These are phyloP conservation scores for Tuberolachnus salignus DNA, from an alignment of 2,888 invertebrate genomes.

Conservation along the genomic window DNA sequence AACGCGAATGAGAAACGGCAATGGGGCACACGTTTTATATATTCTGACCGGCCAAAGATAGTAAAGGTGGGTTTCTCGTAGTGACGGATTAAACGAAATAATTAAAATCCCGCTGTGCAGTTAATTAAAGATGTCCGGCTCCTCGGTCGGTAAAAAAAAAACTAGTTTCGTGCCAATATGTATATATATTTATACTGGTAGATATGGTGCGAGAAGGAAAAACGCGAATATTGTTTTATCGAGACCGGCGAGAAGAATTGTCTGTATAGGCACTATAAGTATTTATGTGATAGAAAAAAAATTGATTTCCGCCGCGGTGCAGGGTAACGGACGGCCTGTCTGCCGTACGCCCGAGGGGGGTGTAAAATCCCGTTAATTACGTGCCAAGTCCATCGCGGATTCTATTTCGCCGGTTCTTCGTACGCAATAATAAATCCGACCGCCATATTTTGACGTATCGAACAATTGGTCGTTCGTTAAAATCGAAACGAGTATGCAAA, in stretches of 20 bases:
- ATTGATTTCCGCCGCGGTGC: background rate
- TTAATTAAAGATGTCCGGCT: constrained; percentile 52
- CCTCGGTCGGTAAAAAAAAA: constrained; percentile 41
- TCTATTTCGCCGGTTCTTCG: background rate
- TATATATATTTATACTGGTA: background rate
- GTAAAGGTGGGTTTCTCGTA: background rate
- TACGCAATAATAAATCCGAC: background rate
- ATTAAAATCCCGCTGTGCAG: constrained; percentile 44
- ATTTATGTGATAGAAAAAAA: background rate
- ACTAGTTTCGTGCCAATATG: background rate
- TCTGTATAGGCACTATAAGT: background rate
- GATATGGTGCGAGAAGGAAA: constrained; percentile 1
- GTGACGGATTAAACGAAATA: constrained; percentile 45
- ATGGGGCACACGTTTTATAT: constrained; percentile 15
- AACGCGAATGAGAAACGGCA: background rate
- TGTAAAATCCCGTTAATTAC: constrained; percentile 24
- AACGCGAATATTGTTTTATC: constrained; percentile 47
- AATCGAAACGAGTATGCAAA: constrained; percentile 25
- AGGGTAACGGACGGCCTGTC: too few relatives aligned
- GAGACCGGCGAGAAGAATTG: background rate
- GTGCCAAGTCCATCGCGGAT: constrained; percentile 18
- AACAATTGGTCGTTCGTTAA: background rate
- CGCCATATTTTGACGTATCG: constrained; percentile 35
- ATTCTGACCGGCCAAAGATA: constrained; percentile 46
- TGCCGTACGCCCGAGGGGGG: too few relatives aligned